Evolutionary conservation across 1,140 invertebrate species (phyloP), one percentile per base, ranked within the genome.

Genomic region (Ditylenchus dipsaci): DNA sequence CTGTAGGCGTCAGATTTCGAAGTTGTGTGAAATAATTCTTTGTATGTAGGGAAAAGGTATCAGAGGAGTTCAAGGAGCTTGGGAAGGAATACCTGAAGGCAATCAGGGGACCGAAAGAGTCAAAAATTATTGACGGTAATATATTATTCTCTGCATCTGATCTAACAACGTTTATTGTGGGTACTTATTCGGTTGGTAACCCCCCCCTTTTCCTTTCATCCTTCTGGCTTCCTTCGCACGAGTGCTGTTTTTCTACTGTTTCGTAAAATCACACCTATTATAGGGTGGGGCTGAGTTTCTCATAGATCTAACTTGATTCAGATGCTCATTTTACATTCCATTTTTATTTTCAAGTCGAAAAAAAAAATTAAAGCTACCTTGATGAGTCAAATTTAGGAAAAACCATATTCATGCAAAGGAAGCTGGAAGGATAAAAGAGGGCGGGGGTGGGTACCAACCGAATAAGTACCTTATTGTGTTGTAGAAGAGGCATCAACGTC

Each of bases 401-500:
- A 19, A 7, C n/a, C 21, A 9, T n/a, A n/a, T n/a, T n/a, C n/a
- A n/a, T n/a, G n/a, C n/a, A n/a, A n/a, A n/a, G n/a, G n/a, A n/a
- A n/a, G n/a, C 61, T 13, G 38, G 49, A 58, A 47, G 29, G 62
- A 61, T 19, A 57, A 60, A 66, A 73, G 15, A 15, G 15, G 21
- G 21, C 15, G 21, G 29, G 62, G 66, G 68, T 71, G 76, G 63
- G 42, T 71, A 26, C 58, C 23, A 67, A 9, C 17, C 63, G n/a
- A 75, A 23, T 63, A 13, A 49, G 21, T n/a, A n/a, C n/a, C n/a
- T n/a, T n/a, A n/a, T n/a, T n/a, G n/a, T n/a, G 67, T 71, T 42
- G 26, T 65, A 78, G 84, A 86, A 58, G 74, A 86, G 30, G 67
- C 80, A 63, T 76, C 74, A 63, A 74, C 73, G n/a, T 88, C 88